Evolutionary conservation across 2,797 vertebrate genomes (phyloP).

Genomic region (Antennarius maculatus): DNA sequence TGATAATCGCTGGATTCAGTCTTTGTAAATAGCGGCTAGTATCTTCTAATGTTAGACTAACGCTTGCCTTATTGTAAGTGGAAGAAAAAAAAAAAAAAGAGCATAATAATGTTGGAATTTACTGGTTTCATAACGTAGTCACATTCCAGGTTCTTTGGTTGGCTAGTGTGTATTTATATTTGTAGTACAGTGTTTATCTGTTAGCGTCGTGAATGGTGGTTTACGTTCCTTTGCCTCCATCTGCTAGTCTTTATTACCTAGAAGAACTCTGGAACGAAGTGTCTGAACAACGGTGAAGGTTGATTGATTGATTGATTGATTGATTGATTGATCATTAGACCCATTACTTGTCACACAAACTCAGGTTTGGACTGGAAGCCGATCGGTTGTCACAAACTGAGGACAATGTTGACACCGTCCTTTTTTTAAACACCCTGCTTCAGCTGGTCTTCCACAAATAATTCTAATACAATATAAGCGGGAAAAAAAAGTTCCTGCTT

Average conservation of each 20-base stretch:
- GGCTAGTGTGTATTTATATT: conserved; percentile 75
- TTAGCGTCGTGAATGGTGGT: conserved; percentile 40
- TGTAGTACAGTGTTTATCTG: conserved; percentile 70
- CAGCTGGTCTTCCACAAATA: too few species aligned
- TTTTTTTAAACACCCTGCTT: too few species aligned
- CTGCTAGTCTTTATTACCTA: conserved; percentile 9
- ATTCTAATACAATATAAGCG: too few species aligned
- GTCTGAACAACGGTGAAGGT: neutral
- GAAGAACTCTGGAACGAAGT: conserved; percentile 8
- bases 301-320: neutral
- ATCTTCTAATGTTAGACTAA: conserved; percentile 54
- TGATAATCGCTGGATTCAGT: conserved; percentile 39
- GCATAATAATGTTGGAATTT: conserved; percentile 38
- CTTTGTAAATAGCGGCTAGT: conserved; percentile 61
- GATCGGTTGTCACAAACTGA: neutral
- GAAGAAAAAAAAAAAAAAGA: conserved; percentile 17
- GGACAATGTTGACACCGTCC: neutral
- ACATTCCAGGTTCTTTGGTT: conserved; percentile 71
- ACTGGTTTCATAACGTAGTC: conserved; percentile 57
- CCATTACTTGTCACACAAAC: neutral
- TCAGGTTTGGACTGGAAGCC: conserved; percentile 26
- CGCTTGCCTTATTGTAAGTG: conserved; percentile 68
- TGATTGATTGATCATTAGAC: neutral
- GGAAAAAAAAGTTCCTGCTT: too few species aligned
- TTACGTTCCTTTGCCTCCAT: conserved; percentile 40